Evolutionary conservation across 2,888 invertebrate genomes (phyloP).

Genomic region (Sepiola atlantica): DNA sequence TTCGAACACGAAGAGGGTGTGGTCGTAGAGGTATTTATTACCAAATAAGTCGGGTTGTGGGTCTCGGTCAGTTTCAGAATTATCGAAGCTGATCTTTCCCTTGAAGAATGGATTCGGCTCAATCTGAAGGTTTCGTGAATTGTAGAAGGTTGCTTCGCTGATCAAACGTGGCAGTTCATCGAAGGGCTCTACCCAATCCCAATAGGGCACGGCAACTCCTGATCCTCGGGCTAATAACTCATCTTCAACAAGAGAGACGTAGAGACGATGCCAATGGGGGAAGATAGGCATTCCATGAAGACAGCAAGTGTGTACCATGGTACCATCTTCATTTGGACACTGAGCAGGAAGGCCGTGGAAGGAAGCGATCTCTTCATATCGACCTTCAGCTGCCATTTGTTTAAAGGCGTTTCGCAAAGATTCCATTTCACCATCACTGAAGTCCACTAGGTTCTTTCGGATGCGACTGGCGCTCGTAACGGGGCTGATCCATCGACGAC

Average conservation of each 20-base stretch:
- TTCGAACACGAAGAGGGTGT: conserved; percentile 50
- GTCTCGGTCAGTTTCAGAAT: conserved; percentile 49
- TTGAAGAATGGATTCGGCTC: conserved; percentile 53
- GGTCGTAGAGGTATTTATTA: conserved; percentile 48
- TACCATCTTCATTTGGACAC: conserved; percentile 50
- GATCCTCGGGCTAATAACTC: conserved; percentile 54
- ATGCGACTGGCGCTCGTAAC: conserved; percentile 52
- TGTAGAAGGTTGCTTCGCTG: conserved; percentile 53
- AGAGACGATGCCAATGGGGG: conserved; percentile 55
- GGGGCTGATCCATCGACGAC: conserved; percentile 47
- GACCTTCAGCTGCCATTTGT: conserved; percentile 52
- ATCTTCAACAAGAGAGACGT: conserved; percentile 54
- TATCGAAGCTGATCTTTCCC: conserved; percentile 49
- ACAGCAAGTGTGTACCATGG: conserved; percentile 51
- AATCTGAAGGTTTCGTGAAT: conserved; percentile 52
- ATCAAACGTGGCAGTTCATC: conserved; percentile 51
- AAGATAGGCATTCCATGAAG: conserved; percentile 55
- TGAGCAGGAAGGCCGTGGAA: conserved; percentile 56
- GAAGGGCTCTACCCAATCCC: conserved; percentile 55
- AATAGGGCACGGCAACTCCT: conserved; percentile 53
- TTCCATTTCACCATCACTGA: conserved; percentile 54
- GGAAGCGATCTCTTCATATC: conserved; percentile 53
- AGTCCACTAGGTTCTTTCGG: conserved; percentile 50
- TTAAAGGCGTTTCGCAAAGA: conserved; percentile 54
- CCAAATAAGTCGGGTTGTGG: conserved; percentile 50